These are phyloP conservation scores for Onychorhynchus coronatus DNA, from an alignment of 2,113 vertebrate species.

Conservation along the genomic window DNA sequence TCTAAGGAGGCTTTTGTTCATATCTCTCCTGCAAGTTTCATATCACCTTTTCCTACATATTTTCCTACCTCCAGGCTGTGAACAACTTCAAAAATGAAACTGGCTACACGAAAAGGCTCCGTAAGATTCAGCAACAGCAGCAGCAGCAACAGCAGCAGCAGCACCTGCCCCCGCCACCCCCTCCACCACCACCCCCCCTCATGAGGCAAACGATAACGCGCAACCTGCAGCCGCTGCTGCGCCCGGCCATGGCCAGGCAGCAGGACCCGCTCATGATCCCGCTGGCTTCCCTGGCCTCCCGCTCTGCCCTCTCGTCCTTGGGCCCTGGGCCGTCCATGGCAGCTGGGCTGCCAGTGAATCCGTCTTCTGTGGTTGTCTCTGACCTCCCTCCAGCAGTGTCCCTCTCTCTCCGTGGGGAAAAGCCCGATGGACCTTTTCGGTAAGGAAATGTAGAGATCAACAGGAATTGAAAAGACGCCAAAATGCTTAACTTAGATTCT, in stretches of 20 bases:
- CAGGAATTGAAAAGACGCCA: not conserved
- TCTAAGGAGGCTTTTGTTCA: not conserved
- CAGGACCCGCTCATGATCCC: constrained; percentile 85
- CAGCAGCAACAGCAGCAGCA: not conserved
- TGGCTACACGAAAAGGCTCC: constrained; percentile 79
- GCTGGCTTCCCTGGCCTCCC: constrained; percentile 64
- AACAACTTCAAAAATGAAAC: constrained; percentile 95
- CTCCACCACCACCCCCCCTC: not conserved
- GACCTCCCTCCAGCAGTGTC: constrained; percentile 71
- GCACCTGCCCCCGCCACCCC: fast-evolving
- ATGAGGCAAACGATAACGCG: constrained; percentile 67
- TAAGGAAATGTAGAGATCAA: constrained; percentile 54
- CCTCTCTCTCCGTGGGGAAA: constrained; percentile 77
- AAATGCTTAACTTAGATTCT: not conserved
- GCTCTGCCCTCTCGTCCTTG: constrained; percentile 59
- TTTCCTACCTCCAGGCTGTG: constrained; percentile 80
- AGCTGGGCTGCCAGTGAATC: constrained; percentile 54
- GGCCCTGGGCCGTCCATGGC: constrained; percentile 39
- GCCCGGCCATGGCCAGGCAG: constrained; percentile 77
- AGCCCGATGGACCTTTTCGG: constrained; percentile 77
- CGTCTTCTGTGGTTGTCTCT: constrained; percentile 59
- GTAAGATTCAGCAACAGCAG: constrained; percentile 70
- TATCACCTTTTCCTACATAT: not conserved
- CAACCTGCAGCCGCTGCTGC: constrained; percentile 70
- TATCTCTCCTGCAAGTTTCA: not conserved